phyloP scores from a whole-genome alignment of 2,888 invertebrate species.

The Cataglyphis rosenhaueri region DNA sequence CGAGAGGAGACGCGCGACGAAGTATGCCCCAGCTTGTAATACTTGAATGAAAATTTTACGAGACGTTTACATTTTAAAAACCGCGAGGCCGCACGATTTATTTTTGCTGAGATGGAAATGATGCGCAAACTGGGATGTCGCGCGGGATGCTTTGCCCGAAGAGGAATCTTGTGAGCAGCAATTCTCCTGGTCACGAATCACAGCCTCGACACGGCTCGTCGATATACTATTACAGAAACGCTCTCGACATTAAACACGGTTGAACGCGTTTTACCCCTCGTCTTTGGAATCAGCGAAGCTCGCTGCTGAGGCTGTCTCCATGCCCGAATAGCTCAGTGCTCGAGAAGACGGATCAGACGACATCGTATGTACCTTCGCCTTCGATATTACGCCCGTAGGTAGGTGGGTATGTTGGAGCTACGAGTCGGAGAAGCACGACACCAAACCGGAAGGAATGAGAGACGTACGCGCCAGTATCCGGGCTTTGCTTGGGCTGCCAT shows the following conservation, averaged over 20 bases:
- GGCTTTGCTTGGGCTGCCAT: constrained; percentile 60
- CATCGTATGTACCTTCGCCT: constrained; percentile 68
- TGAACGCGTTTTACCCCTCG: constrained; percentile 58
- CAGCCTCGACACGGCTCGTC: constrained; percentile 64
- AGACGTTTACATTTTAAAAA: neutral
- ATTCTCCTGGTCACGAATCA: constrained; percentile 55
- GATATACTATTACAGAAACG: constrained; percentile 71
- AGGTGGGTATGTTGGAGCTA: constrained; percentile 30
- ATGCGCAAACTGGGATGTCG: neutral
- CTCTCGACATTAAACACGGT: constrained; percentile 64
- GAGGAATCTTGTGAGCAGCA: constrained; percentile 47
- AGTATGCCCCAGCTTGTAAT: neutral
- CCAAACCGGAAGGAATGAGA: constrained; percentile 59
- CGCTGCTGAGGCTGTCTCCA: constrained; percentile 50
- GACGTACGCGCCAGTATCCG: constrained; percentile 62
- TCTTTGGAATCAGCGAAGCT: constrained; percentile 60
- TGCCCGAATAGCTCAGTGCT: constrained; percentile 63
- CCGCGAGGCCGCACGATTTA: neutral
- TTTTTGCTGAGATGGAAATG: neutral
- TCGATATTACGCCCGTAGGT: constrained; percentile 69
- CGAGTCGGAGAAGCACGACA: constrained; percentile 52
- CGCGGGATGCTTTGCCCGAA: neutral
- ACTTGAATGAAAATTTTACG: neutral
- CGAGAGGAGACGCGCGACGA: neutral
- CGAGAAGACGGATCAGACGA: constrained; percentile 72